Percentiles rank a stretch among this genome's conserved stretches.
These are phyloP conservation scores for Anticlea derivata DNA, from an alignment of 2,888 invertebrate species.

Conservation along the genomic window DNA sequence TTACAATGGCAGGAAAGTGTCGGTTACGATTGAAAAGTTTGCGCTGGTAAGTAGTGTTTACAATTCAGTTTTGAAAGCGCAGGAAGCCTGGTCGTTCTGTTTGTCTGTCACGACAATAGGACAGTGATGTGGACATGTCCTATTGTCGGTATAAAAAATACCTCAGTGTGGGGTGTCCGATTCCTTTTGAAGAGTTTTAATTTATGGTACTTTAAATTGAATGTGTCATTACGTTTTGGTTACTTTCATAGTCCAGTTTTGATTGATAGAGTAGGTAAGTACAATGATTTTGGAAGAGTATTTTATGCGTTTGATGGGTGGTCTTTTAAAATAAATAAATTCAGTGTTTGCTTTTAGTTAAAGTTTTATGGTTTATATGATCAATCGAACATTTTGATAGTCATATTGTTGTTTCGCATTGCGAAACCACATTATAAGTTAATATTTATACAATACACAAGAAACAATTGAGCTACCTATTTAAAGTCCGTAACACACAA, in stretches of 20 bases:
- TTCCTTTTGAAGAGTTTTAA: conserved; percentile 44
- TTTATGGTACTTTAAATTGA: conserved; percentile 43
- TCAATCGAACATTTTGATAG: too few relatives aligned
- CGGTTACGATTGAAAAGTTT: conserved; percentile 20
- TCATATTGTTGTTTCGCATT: too few relatives aligned
- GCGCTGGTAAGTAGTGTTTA: conserved; percentile 43
- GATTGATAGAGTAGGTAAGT: conserved; percentile 17
- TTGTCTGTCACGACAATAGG: conserved; percentile 64
- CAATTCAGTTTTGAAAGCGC: conserved; percentile 65
- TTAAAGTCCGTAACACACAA: too few relatives aligned
- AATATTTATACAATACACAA: too few relatives aligned
- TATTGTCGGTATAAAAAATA: conserved; percentile 45
- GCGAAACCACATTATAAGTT: too few relatives aligned
- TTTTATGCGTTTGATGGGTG: conserved; percentile 17
- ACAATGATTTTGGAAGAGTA: conserved; percentile 2
- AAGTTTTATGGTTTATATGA: too few relatives aligned
- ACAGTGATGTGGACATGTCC: conserved; percentile 51
- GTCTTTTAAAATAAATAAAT: conserved; percentile 2
- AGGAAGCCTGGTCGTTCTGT: conserved; percentile 69
- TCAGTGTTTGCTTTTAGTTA: too few relatives aligned
- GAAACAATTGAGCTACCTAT: too few relatives aligned
- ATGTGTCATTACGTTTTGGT: conserved; percentile 33
- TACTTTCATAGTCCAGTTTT: conserved; percentile 12
- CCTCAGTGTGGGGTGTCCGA: conserved; percentile 50
- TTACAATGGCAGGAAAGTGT: conserved; percentile 6